These are phyloP conservation scores for Eupsilia transversa DNA, from an alignment of 2,888 invertebrate genomes.

Conservation along the genomic window DNA sequence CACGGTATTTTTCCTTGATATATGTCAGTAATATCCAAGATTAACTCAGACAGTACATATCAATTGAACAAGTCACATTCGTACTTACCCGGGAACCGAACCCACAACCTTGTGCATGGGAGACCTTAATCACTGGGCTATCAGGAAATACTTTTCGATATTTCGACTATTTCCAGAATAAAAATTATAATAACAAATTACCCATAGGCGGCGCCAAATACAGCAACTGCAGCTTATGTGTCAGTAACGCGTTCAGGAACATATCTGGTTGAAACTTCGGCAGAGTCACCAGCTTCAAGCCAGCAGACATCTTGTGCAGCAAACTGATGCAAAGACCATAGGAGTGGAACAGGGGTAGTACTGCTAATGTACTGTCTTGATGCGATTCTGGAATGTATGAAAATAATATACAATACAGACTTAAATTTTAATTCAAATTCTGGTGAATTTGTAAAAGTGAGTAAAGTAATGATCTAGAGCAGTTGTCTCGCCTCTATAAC, in stretches of 20 bases:
- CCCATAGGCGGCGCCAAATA: slow-evolving; percentile 95
- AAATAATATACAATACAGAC: neutral
- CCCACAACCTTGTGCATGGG: too few species aligned
- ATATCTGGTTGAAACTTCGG: slow-evolving; percentile 93
- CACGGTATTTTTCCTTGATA: too few species aligned
- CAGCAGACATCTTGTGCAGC: slow-evolving; percentile 90
- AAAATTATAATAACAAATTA: slow-evolving; percentile 73
- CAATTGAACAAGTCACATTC: too few species aligned
- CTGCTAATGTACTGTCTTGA: slow-evolving; percentile 91
- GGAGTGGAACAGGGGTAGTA: slow-evolving; percentile 95
- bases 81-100: too few species aligned
- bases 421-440: neutral
- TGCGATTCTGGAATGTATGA: slow-evolving; percentile 64
- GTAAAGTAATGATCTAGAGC: neutral
- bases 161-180: neutral
- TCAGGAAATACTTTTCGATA: too few species aligned
- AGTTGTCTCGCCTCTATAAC: neutral
- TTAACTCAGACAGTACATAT: too few species aligned
- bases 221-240: slow-evolving; percentile 91
- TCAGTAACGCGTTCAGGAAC: slow-evolving; percentile 91
- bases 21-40: too few species aligned
- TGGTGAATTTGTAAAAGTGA: neutral
- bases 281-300: slow-evolving; percentile 92
- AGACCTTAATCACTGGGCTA: too few species aligned
- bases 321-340: slow-evolving; percentile 92